Base-by-base conservation (phyloP, 2,113 vertebrate species). In the Thomomys bottae region DNA sequence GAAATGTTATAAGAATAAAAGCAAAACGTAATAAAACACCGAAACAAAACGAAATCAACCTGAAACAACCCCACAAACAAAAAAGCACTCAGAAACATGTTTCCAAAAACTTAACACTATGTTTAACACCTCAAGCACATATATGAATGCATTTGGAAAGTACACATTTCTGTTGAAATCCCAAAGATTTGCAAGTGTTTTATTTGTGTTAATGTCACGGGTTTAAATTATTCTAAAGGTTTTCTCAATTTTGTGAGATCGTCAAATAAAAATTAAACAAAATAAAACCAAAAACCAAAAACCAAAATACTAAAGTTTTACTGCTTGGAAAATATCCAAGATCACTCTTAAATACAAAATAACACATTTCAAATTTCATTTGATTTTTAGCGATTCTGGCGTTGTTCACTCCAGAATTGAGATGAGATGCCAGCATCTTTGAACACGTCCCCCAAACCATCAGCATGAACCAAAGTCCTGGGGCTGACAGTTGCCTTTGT, bases 401-500 rank as follows among this genome's bases (percentile, higher is more conserved):
- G 49, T 34, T 76, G n/a, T 2, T 86, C 80, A 89, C 34, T 87
- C 49, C 54, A 73, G 87, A 78, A 70, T 2, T n/a, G n/a, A 24
- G 45, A 59, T 42, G 78, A 36, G 64, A 75, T 75, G 70, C 66
- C 78, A 79, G 94, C 80, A 73, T 61, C 57, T 79, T 93, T 89
- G 93, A 92, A 67, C 0, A 0, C 88, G 84, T 81, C 59, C 68
- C 23, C 24, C 84, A 88, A 84, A 83, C 71, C 85, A 86, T 76
- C 79, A 83, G 61, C 77, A 45, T 2, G 57, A 40, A 68, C 36
- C 1, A 12, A 21, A 32, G 81, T 64, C n/a, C 32, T 80, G 36
- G 70, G 66, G 45, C 45, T 80, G 67, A 84, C 94, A 94, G 93
- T 79, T 95, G 78, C 82, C 86, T 95, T 76, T 59, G 87, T 42